Percentiles rank a stretch among this genome's conserved stretches.
phyloP scores from a whole-genome alignment of 2,888 invertebrate species.

The Bugula neritina region DNA sequence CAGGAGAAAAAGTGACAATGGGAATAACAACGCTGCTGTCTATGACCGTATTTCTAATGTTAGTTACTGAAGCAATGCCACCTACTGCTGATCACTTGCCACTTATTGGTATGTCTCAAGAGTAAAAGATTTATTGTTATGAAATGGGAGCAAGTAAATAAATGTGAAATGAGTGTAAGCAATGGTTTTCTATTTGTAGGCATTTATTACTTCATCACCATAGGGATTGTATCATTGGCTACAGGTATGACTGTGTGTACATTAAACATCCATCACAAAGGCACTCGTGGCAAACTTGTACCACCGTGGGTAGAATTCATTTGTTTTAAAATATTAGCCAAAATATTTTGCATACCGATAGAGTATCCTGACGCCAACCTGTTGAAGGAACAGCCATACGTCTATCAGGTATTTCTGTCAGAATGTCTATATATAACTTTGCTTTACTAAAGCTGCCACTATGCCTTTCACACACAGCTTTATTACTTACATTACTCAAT shows the following conservation, averaged over 20 bases:
- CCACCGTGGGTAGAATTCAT: conserved; percentile 66
- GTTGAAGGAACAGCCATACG: conserved; percentile 6
- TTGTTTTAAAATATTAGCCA: conserved; percentile 68
- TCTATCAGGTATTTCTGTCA: not conserved
- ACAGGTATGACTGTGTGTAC: conserved; percentile 56
- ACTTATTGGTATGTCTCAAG: conserved; percentile 58
- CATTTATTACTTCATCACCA: conserved; percentile 60
- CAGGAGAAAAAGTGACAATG: conserved; percentile 56
- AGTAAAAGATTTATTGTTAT: too few relatives aligned
- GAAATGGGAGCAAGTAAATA: too few relatives aligned
- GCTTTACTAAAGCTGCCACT: too few relatives aligned
- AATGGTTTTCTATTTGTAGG: too few relatives aligned
- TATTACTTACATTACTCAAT: too few relatives aligned
- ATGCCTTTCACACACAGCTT: too few relatives aligned
- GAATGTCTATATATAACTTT: not conserved
- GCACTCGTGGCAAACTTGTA: conserved; percentile 72
- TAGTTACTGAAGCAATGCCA: conserved; percentile 60
- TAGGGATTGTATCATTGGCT: conserved; percentile 56
- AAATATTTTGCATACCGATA: conserved; percentile 42
- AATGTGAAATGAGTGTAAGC: too few relatives aligned
- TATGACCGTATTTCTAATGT: conserved; percentile 59
- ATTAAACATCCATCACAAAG: conserved; percentile 64
- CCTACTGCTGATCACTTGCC: conserved; percentile 60
- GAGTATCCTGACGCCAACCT: conserved; percentile 11
- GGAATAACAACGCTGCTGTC: conserved; percentile 58